Evolutionary conservation across 2,888 invertebrate species (phyloP), one percentile per base, ranked within the genome.

Genomic region (Cotesia congregata): DNA sequence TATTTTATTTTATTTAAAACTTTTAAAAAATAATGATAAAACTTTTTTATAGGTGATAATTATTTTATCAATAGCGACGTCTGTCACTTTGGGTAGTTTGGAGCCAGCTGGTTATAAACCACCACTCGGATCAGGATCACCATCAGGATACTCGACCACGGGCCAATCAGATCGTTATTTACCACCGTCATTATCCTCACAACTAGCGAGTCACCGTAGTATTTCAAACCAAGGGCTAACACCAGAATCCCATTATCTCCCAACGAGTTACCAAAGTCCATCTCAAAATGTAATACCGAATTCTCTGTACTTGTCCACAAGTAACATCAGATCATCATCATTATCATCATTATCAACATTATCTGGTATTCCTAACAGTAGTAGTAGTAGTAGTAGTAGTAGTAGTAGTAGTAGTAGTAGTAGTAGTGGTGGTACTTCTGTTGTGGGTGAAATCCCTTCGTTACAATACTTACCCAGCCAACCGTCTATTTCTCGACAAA

Each of bases 21-120:
- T 30, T 30, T 41, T 50, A 6, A 62, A 50, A 3, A 50, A 50
- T 30, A 30, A 30, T 30, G 30, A 50, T 67, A 61, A 20, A 50
- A 60, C 69, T 15, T 74, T 67, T 74, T 12, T 80, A 83, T 80
- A 83, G 83, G 79, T 82, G 17, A 67, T 85, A 38, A 68, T 84
- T 68, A 79, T 81, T 39, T 72, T 82, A 30, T 78, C 81, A 5
- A 39, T 86, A 70, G 71, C 80, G 30, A 6, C 59, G n/a, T 77
- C 81, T 5, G 64, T 82, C 80, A 83, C 82, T 39, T 75, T 78
- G 15, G 85, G 80, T 15, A 86, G 86, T 72, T 81, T 87, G 61
- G 86, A 87, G 68, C 86, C 87, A 67, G 81, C 83, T 6, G 84
- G 83, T 50, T 85, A 87, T 82, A 80, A 79, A 75, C 80, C 82